These are phyloP conservation scores for Bombus ignitus DNA, from an alignment of 1,140 invertebrate genomes.

Conservation along the genomic window DNA sequence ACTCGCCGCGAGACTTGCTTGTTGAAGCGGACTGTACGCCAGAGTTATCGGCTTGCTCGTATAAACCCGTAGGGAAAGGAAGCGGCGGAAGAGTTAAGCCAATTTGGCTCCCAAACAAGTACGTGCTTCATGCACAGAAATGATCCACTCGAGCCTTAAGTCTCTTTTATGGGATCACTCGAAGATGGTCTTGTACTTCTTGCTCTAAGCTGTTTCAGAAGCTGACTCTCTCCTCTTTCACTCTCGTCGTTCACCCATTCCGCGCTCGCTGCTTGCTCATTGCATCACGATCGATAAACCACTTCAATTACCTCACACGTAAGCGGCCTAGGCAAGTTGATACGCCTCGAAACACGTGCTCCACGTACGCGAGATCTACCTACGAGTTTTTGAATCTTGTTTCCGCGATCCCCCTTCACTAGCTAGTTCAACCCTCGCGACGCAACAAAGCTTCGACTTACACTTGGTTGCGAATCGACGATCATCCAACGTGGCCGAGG, in stretches of 20 bases:
- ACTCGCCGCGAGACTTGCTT: not conserved
- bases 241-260: not conserved
- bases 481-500: conserved; percentile 18
- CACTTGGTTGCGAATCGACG: not conserved
- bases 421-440: conserved; percentile 1
- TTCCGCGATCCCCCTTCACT: too few relatives aligned
- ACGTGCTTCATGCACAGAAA: conserved; percentile 54
- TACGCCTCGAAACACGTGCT: conserved; percentile 29
- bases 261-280: conserved; percentile 12
- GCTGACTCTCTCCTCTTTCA: not conserved
- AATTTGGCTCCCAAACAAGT: conserved; percentile 62
- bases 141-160: conserved; percentile 66
- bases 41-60: conserved; percentile 24
- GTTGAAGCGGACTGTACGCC: conserved; percentile 16
- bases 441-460: not conserved
- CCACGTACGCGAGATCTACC: conserved; percentile 14
- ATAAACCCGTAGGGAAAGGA: conserved; percentile 41
- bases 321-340: conserved; percentile 44
- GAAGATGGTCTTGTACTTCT: conserved; percentile 40
- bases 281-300: conserved; percentile 56
- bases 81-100: conserved; percentile 61
- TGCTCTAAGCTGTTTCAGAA: conserved; percentile 42
- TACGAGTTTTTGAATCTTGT: conserved; percentile 33
- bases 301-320: conserved; percentile 40
- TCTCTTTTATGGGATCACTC: conserved; percentile 62